Evolutionary conservation across 1,140 invertebrate genomes (phyloP).

Genomic region (Macrocentrus cingulum): DNA sequence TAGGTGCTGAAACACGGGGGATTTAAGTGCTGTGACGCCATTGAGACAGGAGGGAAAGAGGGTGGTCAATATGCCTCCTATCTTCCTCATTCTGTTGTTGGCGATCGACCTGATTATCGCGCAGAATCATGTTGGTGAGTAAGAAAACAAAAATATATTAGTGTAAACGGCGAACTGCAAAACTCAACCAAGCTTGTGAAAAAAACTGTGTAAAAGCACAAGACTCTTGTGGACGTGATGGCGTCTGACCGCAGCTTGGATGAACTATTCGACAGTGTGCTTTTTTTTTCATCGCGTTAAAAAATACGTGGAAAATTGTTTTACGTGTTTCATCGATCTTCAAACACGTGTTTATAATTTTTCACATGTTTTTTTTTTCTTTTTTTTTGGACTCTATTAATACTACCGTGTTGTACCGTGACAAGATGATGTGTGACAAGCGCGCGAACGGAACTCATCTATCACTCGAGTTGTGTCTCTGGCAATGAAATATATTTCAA

Average conservation of each 20-base stretch:
- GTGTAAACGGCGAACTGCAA: slow-evolving; percentile 11
- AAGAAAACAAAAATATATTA: slow-evolving; percentile 38
- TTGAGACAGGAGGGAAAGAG: slow-evolving; percentile 43
- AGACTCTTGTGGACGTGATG: neutral
- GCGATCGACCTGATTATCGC: slow-evolving; percentile 58
- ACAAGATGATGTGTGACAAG: too few species aligned
- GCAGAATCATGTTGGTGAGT: slow-evolving; percentile 55
- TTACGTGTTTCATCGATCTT: too few species aligned
- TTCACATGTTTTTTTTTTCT: too few species aligned
- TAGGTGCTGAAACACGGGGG: slow-evolving; percentile 49
- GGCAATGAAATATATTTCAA: too few species aligned
- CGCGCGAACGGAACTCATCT: too few species aligned
- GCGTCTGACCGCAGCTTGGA: too few species aligned
- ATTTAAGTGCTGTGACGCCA: slow-evolving; percentile 53
- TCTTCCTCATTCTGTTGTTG: slow-evolving; percentile 59
- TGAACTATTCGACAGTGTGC: too few species aligned
- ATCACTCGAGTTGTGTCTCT: too few species aligned
- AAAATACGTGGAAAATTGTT: neutral
- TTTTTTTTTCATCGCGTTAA: neutral
- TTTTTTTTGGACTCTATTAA: too few species aligned
- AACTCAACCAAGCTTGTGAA: neutral
- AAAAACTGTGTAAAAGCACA: neutral
- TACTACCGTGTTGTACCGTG: too few species aligned
- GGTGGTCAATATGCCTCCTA: slow-evolving; percentile 60
- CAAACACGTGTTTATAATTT: too few species aligned